Conservation (phyloP, 2,797 vertebrate species). For the Falco rusticolus region DNA sequence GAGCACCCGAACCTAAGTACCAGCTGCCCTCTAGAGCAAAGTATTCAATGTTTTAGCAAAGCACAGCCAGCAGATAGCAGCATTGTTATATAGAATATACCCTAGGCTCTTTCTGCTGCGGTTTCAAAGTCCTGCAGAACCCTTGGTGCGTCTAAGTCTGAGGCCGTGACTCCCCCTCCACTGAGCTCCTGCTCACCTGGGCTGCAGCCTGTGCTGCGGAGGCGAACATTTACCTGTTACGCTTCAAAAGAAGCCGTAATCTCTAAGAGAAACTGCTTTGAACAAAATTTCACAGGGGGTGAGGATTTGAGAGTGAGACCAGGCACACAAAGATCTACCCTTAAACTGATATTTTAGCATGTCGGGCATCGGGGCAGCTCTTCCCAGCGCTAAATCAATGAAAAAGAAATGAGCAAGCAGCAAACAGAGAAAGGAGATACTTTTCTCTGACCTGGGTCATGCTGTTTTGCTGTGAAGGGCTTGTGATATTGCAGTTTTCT, state of each 20-base stretch:
- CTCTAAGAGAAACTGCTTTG: not conserved
- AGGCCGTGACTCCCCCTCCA: not conserved
- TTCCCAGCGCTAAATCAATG: not conserved
- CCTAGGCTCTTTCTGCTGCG: accelerated
- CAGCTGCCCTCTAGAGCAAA: not conserved
- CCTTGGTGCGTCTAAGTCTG: accelerated
- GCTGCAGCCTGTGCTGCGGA: not conserved
- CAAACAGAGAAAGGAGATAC: not conserved
- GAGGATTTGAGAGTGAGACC: accelerated
- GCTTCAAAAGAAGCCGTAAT: not conserved
- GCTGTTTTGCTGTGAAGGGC: not conserved
- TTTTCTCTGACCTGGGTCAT: accelerated
- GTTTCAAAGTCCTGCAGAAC: accelerated
- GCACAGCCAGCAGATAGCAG: slow-evolving; percentile 52
- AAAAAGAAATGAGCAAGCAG: not conserved
- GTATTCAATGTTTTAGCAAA: accelerated
- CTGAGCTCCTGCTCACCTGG: not conserved
- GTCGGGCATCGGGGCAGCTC: not conserved
- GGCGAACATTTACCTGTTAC: accelerated
- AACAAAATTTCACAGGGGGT: not conserved
- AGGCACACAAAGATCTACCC: no score
- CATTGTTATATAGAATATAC: not conserved
- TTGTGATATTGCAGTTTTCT: accelerated
- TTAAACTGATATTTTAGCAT: no score
- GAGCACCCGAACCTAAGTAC: accelerated